Evolutionary conservation across 2,888 invertebrate species (phyloP).

Genomic region (Luffia ferchaultella): DNA sequence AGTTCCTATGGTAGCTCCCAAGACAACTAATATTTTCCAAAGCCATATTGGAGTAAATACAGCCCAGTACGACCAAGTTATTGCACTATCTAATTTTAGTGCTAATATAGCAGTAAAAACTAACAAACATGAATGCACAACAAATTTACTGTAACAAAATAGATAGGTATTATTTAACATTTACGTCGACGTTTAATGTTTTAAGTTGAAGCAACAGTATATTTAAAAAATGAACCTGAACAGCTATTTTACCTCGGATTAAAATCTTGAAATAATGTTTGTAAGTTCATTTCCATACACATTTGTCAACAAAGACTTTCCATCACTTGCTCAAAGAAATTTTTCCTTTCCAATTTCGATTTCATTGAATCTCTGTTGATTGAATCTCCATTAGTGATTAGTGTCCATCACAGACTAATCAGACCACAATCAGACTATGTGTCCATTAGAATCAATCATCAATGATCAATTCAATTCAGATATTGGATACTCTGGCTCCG

Average conservation of each 20-base stretch:
- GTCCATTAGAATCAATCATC: too few relatives aligned
- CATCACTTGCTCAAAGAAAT: background rate
- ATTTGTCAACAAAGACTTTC: slow-evolving; percentile 25
- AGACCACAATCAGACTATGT: too few relatives aligned
- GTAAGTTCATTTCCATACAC: slow-evolving; percentile 81
- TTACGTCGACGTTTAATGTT: slow-evolving; percentile 12
- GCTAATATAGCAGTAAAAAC: slow-evolving; percentile 92
- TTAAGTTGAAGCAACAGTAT: background rate
- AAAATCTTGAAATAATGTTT: slow-evolving; percentile 89
- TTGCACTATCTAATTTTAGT: slow-evolving; percentile 85
- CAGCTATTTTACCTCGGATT: slow-evolving; percentile 79
- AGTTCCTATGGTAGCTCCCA: slow-evolving; percentile 91
- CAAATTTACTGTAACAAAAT: slow-evolving; percentile 86
- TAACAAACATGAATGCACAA: slow-evolving; percentile 93
- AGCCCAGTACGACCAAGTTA: slow-evolving; percentile 95
- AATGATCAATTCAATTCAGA: too few relatives aligned
- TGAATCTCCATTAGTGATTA: too few relatives aligned
- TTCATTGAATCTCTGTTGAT: too few relatives aligned
- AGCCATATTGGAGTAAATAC: slow-evolving; percentile 97
- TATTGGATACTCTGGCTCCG: too few relatives aligned
- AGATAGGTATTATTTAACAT: slow-evolving; percentile 10
- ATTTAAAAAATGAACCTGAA: background rate
- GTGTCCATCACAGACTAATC: too few relatives aligned
- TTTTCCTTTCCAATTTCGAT: too few relatives aligned
- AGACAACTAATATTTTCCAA: slow-evolving; percentile 92